Conservation (phyloP, 2,113 vertebrate genomes). For the Nothoprocta perdicaria region DNA sequence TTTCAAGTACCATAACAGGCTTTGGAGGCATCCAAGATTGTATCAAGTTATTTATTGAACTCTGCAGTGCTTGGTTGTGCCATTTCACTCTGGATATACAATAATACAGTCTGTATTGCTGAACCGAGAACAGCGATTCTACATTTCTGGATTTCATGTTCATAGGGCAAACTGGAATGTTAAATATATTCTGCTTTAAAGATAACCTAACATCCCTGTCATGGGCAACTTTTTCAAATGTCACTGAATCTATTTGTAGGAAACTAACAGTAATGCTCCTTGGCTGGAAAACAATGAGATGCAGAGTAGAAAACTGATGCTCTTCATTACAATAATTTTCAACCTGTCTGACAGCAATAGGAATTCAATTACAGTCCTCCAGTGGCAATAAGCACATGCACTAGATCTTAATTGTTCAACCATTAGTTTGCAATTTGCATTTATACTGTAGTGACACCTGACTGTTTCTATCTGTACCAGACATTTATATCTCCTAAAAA, state of each 20-base stretch:
- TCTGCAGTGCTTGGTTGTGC: fast-evolving
- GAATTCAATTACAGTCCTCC: slow-evolving; percentile 72
- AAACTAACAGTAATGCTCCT: background rate
- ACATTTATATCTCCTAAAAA: background rate
- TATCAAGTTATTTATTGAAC: background rate
- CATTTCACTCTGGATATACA: background rate
- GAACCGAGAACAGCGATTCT: background rate
- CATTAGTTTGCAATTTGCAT: slow-evolving; percentile 69
- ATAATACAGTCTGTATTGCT: background rate
- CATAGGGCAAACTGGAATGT: background rate
- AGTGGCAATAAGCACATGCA: slow-evolving; percentile 52
- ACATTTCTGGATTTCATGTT: background rate
- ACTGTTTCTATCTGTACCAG: slow-evolving; percentile 31
- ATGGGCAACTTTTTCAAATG: background rate
- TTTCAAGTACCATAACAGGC: background rate
- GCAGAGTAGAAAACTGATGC: slow-evolving; percentile 53
- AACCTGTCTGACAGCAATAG: slow-evolving; percentile 70
- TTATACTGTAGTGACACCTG: slow-evolving; percentile 60
- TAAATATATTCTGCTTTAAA: background rate
- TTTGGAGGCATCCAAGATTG: background rate
- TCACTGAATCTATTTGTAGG: background rate
- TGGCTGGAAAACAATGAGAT: slow-evolving; percentile 52
- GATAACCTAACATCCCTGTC: background rate
- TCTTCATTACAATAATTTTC: slow-evolving; percentile 64
- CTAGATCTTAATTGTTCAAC: slow-evolving; percentile 69